Conservation (phyloP, 2,888 invertebrate species). For the Cerceris ruficornis region DNA sequence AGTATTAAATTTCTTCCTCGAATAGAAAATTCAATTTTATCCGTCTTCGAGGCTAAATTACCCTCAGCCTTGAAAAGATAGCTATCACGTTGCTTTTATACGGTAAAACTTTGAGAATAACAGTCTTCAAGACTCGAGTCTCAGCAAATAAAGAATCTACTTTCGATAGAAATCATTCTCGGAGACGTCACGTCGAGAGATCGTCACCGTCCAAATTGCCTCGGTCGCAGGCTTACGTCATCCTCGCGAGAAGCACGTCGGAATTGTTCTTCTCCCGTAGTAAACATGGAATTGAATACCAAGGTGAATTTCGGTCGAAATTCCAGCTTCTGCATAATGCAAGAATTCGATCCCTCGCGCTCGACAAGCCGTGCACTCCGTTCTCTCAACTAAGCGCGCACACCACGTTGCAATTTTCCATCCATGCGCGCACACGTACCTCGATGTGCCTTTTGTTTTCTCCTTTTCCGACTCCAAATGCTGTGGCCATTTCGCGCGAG, state of each 20-base stretch:
- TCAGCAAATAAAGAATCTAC: neutral
- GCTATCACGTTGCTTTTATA: no score
- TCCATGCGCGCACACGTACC: no score
- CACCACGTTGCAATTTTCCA: slow-evolving; percentile 14
- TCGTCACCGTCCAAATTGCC: slow-evolving; percentile 19
- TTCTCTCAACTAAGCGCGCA: slow-evolving; percentile 25
- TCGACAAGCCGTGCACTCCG: neutral
- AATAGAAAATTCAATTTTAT: no score
- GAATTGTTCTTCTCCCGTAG: neutral
- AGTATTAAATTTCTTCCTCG: no score
- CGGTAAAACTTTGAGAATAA: no score
- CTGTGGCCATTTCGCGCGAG: no score
- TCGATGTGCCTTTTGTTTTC: neutral
- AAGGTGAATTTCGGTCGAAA: slow-evolving; percentile 28
- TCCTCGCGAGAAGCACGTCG: slow-evolving; percentile 4
- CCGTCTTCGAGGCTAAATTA: no score
- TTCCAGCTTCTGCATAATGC: slow-evolving; percentile 40
- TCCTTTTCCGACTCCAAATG: no score
- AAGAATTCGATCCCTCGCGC: slow-evolving; percentile 26
- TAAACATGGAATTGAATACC: slow-evolving; percentile 24
- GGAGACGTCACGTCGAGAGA: slow-evolving; percentile 41
- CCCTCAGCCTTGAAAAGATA: no score
- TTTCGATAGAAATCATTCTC: slow-evolving; percentile 11
- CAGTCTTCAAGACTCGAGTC: neutral
- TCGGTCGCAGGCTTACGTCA: slow-evolving; percentile 37